Evolutionary conservation across 30 jellyfish, hydroid and myxozoan species (phyloP).

Genomic region (Aurelia aurita): DNA sequence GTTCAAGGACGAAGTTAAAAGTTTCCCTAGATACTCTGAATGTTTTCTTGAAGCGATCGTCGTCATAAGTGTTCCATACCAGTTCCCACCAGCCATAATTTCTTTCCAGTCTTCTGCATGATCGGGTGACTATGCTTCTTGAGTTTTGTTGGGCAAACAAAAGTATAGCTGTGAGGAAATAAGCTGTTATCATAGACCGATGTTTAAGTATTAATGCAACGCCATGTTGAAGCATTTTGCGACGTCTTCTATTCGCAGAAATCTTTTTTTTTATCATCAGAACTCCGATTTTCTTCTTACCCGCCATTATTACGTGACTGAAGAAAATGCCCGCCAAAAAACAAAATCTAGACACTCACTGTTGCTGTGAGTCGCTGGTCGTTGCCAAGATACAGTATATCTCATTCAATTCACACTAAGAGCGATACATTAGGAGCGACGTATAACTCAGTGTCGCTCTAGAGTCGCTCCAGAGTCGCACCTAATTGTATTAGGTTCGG

Average conservation of each 20-base stretch:
- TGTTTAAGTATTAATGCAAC: constrained; percentile 28
- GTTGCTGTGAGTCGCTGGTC: constrained; percentile 18
- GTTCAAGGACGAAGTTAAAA: background rate
- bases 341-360: constrained; percentile 2
- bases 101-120: constrained; percentile 67
- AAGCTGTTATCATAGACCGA: constrained; percentile 21
- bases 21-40: constrained; percentile 32
- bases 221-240: constrained; percentile 40
- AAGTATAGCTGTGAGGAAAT: constrained; percentile 19
- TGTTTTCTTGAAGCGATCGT: constrained; percentile 18
- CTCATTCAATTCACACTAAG: constrained; percentile 8
- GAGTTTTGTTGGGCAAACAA: constrained; percentile 8
- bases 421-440: constrained; percentile 63
- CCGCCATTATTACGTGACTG: constrained; percentile 6
- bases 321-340: constrained; percentile 15
- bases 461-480: constrained; percentile 70
- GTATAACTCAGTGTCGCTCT: constrained; percentile 66
- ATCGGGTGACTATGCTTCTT: constrained; percentile 15
- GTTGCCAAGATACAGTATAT: background rate
- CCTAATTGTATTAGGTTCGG: no score
- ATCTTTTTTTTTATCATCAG: constrained; percentile 42
- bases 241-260: constrained; percentile 59
- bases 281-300: constrained; percentile 15
- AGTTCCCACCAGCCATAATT: constrained; percentile 72
- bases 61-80: constrained; percentile 50